Evolutionary conservation across 2,113 vertebrate genomes (phyloP), one percentile per base, ranked within the genome.

Genomic region (Acanthisitta chloris): DNA sequence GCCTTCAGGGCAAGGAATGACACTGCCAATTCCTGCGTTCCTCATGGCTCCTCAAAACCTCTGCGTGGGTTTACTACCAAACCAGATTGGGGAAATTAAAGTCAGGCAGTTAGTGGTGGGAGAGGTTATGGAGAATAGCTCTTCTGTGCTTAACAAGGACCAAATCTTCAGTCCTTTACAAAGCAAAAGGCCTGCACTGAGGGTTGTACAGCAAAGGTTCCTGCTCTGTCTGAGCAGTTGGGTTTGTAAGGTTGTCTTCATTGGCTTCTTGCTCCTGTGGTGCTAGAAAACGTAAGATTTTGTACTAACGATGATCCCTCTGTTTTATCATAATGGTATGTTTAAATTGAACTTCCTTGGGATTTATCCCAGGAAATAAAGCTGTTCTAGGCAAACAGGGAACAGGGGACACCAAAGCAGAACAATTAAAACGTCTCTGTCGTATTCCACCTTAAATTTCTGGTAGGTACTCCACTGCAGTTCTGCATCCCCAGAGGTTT

Each of bases 391-490:
- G 83, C 71, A 84, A 43, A 28, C 14, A 67, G 49, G 40, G 55
- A 78, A 19, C 19, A 45, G 28, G 25, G 8, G 31, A 73, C 25
- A 45, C n/a, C 28, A 26, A 59, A 77, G n/a, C 67, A 55, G 17
- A 72, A 45, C 36, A 45, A 62, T 61, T 85, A 38, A 65, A 92
- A 62, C 8, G 2, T 36, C 26, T 70, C 58, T 83, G 33, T 38
- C 14, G 9, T 43, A 28, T 74, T 94, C 95, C 94, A 94, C 95
- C 95, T 96, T 96, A 96, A 96, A 91, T 85, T 89, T 95, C 87
- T 65, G 42, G 38, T 85, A 49, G 67, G 28, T 67, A 26, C 12
- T 64, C 57, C 59, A 48, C 95, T 92, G 91, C 87, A 69, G 49
- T 69, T 87, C 78, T 62, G 72, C 74, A 64, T 91, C 84, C 81